Evolutionary conservation across 2,888 invertebrate species (phyloP).

Genomic region (Platycheirus rosarum): DNA sequence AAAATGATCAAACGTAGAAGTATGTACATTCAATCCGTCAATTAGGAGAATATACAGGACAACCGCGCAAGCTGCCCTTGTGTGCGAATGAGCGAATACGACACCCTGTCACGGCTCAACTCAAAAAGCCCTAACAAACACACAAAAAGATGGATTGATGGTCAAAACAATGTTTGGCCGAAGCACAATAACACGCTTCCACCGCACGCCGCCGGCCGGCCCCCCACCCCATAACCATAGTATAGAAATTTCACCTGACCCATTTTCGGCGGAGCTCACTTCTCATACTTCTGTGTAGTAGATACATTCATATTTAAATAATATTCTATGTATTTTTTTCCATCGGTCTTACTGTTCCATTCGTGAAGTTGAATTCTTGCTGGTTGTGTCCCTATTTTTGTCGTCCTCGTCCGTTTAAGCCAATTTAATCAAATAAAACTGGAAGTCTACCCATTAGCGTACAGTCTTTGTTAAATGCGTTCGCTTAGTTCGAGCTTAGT

Average conservation of each 20-base stretch:
- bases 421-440: slow-evolving; percentile 45
- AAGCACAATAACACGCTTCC: slow-evolving; percentile 7
- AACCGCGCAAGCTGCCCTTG: slow-evolving; percentile 53
- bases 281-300: slow-evolving; percentile 27
- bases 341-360: slow-evolving; percentile 49
- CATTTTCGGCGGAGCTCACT: slow-evolving; percentile 57
- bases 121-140: slow-evolving; percentile 12
- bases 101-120: slow-evolving; percentile 7
- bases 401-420: slow-evolving; percentile 32
- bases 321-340: slow-evolving; percentile 49
- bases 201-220: neutral
- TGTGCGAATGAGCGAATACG: slow-evolving; percentile 41
- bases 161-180: slow-evolving; percentile 41
- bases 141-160: neutral
- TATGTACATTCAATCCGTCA: no score
- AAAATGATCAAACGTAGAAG: neutral
- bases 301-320: slow-evolving; percentile 51
- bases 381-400: slow-evolving; percentile 35
- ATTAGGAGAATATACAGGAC: neutral
- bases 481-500: slow-evolving; percentile 20
- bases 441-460: slow-evolving; percentile 45
- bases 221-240: slow-evolving; percentile 12
- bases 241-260: slow-evolving; percentile 64
- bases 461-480: slow-evolving; percentile 41
- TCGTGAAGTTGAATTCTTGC: slow-evolving; percentile 51